A percentile compares a stretch with the other conserved stretches of the same genome.
Evolutionary conservation across 2,888 invertebrate species (phyloP).

Genomic region (Parascotia fuliginaria): DNA sequence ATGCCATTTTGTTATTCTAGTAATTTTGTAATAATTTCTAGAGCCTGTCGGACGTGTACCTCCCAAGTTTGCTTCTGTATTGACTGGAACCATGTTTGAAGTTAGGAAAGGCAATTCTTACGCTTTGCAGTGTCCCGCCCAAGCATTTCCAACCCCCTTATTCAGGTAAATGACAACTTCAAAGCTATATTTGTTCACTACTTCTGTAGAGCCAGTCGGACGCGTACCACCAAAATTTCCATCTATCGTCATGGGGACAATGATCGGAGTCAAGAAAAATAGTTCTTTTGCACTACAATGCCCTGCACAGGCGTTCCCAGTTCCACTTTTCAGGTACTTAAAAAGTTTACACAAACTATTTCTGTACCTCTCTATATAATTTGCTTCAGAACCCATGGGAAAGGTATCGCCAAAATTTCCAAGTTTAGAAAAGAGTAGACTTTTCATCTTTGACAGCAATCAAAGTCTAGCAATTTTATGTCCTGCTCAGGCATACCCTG

Average conservation of each 20-base stretch:
- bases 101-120: constrained; percentile 75
- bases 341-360: constrained; percentile 10
- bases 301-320: constrained; percentile 89
- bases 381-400: constrained; percentile 85
- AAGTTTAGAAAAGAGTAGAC: constrained; percentile 74
- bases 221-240: constrained; percentile 89
- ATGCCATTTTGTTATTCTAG: constrained; percentile 54
- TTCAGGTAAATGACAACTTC: constrained; percentile 77
- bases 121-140: constrained; percentile 88
- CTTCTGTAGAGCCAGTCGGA: constrained; percentile 88
- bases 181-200: constrained; percentile 37
- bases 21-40: constrained; percentile 55
- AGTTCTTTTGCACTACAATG: constrained; percentile 85
- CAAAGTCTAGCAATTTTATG: constrained; percentile 86
- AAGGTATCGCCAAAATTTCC: constrained; percentile 89
- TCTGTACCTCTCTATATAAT: constrained; percentile 19
- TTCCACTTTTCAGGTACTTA: constrained; percentile 86
- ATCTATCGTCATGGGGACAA: constrained; percentile 86
- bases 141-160: constrained; percentile 86
- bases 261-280: constrained; percentile 81
- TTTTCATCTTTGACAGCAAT: constrained; percentile 70
- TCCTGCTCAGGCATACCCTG: constrained; percentile 89
- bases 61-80: constrained; percentile 85
- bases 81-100: constrained; percentile 84
- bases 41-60: constrained; percentile 78